Evolutionary conservation across 2,113 vertebrate species (phyloP).

Genomic region (Mesembrinibis cayennensis): DNA sequence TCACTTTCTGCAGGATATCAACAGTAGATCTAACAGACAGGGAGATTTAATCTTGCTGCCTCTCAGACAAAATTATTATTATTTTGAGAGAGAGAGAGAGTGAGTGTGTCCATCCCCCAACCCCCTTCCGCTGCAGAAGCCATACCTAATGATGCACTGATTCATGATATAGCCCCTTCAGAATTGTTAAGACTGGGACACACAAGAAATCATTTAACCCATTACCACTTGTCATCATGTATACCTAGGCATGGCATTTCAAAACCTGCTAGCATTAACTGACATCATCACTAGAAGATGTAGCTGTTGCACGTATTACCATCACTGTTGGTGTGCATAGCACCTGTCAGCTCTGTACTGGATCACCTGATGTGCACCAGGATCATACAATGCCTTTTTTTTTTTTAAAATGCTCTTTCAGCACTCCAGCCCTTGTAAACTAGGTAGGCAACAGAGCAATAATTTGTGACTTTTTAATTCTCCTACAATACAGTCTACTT

Average conservation of each 20-base stretch:
- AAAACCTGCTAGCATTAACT: neutral
- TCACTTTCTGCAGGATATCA: too few species aligned
- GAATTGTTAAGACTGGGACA: neutral
- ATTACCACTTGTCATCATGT: neutral
- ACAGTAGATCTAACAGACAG: too few species aligned
- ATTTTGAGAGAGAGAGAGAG: too few species aligned
- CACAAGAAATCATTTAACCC: neutral
- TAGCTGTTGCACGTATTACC: neutral
- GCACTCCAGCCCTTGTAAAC: neutral
- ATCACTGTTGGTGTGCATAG: neutral
- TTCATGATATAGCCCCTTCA: neutral
- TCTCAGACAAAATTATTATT: too few species aligned
- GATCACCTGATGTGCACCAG: neutral
- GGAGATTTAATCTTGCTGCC: too few species aligned
- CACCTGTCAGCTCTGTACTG: neutral
- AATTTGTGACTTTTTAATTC: neutral
- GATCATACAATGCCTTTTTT: neutral
- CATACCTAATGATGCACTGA: neutral
- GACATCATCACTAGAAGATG: neutral
- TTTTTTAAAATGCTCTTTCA: neutral
- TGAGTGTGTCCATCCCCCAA: neutral
- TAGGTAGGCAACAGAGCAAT: neutral
- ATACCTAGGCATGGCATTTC: neutral
- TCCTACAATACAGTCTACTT: neutral
- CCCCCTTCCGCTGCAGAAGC: neutral